These are phyloP conservation scores for Drosophila lacicola DNA, from an alignment of 2,888 invertebrate species.

Conservation along the genomic window DNA sequence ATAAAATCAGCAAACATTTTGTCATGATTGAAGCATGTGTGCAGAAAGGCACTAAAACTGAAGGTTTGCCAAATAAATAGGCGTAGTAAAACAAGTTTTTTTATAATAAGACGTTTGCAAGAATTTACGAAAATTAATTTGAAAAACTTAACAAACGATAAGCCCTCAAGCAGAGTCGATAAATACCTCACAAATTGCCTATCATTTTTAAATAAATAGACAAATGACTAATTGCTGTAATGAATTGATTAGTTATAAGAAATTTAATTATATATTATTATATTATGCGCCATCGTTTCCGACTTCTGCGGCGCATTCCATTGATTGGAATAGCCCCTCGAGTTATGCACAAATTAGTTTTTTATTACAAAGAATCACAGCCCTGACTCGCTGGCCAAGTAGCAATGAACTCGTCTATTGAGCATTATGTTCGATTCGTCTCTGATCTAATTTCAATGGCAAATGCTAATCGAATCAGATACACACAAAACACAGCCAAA, in stretches of 20 bases:
- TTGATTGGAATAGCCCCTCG: neutral
- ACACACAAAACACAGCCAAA: neutral
- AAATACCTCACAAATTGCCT: neutral
- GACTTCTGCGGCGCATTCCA: conserved; percentile 15
- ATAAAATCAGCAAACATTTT: conserved; percentile 16
- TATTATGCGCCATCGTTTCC: conserved; percentile 17
- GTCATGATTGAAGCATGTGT: neutral
- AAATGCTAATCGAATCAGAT: conserved; percentile 37
- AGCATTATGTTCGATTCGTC: conserved; percentile 1
- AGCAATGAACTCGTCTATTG: conserved; percentile 53
- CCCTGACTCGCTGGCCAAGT: conserved; percentile 27
- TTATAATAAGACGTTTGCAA: conserved; percentile 22
- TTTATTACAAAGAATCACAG: conserved; percentile 4
- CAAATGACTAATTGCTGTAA: neutral
- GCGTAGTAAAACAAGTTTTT: conserved; percentile 15
- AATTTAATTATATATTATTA: neutral
- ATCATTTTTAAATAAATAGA: conserved; percentile 7
- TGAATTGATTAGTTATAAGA: neutral
- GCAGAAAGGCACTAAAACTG: neutral
- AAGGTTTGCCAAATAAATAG: neutral
- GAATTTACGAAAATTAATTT: conserved; percentile 20
- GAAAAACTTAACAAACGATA: neutral
- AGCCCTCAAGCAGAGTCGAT: neutral
- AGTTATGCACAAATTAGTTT: neutral
- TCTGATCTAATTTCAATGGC: conserved; percentile 47